Evolutionary conservation across 1,140 invertebrate genomes (phyloP), one percentile per base, ranked within the genome.

Genomic region (Maniola jurtina): DNA sequence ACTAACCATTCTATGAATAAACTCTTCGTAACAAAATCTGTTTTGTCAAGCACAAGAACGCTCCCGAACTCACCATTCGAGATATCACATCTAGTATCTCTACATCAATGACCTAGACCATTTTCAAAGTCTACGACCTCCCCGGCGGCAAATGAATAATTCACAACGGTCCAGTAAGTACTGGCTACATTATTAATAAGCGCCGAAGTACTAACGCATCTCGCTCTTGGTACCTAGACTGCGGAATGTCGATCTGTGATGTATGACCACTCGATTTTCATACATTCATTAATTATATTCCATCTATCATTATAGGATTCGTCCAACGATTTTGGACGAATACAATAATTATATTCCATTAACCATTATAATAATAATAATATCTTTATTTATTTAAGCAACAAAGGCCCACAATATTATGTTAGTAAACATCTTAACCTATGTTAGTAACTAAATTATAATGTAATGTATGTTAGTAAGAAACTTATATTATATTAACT

Each of bases 121-220:
- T 76, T 77, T 77, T 72, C 73, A 71, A 66, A 66, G 71, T 71
- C 68, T 73, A 65, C 75, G 80, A 79, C 79, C 82, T 77, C 82
- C 78, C 82, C 62, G 61, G 63, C 75, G 61, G 65, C 63, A 57
- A 67, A 81, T 84, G 80, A 84, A 84, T 84, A 70, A 84, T 84
- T 76, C 82, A 84, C 57, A 68, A 36, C 65, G 38, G 61, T 61
- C 65, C 57, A 57, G 50, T 72, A 65, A 73, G 66, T 71, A 67
- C 65, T 62, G 66, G 60, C 70, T 72, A 72, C 71, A 71, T 75
- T 75, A 81, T 76, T 79, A 82, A 78, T 75, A 76, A 70, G 52
- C 52, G 52, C 68, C 65, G 58, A 70, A 25, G 25, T 25, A 1
- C 1, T 1, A 25, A 68, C 56, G 64, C 69, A 69, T 67, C 62